Percentiles rank a stretch among this genome's conserved stretches.
These are phyloP conservation scores for Corythornis cristatus DNA, from an alignment of 2,113 vertebrate species.

Conservation along the genomic window DNA sequence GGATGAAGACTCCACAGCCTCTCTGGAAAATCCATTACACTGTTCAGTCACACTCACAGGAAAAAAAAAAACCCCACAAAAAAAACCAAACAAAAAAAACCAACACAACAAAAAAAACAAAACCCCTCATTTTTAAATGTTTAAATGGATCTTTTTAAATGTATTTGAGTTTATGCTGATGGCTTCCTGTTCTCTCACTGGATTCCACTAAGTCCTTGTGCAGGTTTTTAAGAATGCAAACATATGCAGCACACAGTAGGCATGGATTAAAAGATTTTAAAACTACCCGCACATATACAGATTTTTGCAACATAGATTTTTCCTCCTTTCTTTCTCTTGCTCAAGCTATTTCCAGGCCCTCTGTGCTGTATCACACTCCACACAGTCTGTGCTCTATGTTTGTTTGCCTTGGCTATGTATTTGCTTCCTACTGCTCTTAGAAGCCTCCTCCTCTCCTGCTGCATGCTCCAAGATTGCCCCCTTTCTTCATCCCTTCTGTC, in stretches of 20 bases:
- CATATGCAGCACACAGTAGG: not conserved
- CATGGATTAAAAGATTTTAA: not conserved
- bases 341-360: not conserved
- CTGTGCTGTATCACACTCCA: not conserved
- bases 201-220: not conserved
- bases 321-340: not conserved
- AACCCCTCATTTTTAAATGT: not conserved
- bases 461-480: not conserved
- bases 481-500: not conserved
- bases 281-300: not conserved
- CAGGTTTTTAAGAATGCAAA: not conserved
- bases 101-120: not conserved
- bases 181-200: not conserved
- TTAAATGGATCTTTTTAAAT: not conserved
- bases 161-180: not conserved
- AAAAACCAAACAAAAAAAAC: too few relatives aligned
- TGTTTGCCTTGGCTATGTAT: not conserved
- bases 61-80: not conserved
- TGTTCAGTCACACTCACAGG: not conserved
- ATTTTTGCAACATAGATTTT: not conserved
- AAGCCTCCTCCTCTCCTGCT: not conserved
- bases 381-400: not conserved
- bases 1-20: not conserved
- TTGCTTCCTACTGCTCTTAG: not conserved
- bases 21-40: not conserved